Evolutionary conservation across 1,140 invertebrate genomes (phyloP).

Genomic region (Diorhabda carinulata): DNA sequence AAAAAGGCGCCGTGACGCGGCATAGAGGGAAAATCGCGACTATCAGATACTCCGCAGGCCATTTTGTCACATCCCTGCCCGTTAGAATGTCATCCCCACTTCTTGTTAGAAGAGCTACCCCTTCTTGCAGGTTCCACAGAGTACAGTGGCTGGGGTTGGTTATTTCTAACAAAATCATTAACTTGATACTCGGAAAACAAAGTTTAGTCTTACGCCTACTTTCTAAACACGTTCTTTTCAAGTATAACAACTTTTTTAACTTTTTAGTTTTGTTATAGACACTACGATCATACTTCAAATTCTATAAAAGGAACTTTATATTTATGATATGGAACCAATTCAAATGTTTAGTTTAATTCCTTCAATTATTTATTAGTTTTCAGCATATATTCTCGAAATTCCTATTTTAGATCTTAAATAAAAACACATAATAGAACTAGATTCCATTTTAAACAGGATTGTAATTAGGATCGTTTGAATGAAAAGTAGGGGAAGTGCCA

Average conservation of each 20-base stretch:
- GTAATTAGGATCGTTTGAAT: too few species aligned
- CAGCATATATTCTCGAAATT: too few species aligned
- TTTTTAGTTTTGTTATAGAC: not conserved
- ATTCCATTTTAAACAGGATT: too few species aligned
- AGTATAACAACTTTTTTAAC: not conserved
- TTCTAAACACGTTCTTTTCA: not conserved
- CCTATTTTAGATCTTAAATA: too few species aligned
- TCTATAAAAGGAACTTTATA: too few species aligned
- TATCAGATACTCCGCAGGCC: conserved; percentile 46
- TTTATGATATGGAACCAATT: too few species aligned
- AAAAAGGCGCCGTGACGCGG: not conserved
- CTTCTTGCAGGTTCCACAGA: conserved; percentile 9
- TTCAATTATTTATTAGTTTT: too few species aligned
- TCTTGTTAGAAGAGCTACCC: not conserved
- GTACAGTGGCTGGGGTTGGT: conserved; percentile 11
- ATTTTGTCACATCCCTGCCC: conserved; percentile 48
- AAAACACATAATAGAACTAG: too few species aligned
- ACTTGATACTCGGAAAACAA: conserved; percentile 8
- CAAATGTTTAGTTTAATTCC: too few species aligned
- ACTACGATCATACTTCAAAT: too few species aligned
- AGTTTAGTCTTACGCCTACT: not conserved
- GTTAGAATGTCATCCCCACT: conserved; percentile 43
- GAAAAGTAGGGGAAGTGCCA: too few species aligned
- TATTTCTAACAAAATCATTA: conserved; percentile 15
- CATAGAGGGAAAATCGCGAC: conserved; percentile 35